Conservation (phyloP, 2,888 invertebrate genomes). For the Pheosia tremula region DNA sequence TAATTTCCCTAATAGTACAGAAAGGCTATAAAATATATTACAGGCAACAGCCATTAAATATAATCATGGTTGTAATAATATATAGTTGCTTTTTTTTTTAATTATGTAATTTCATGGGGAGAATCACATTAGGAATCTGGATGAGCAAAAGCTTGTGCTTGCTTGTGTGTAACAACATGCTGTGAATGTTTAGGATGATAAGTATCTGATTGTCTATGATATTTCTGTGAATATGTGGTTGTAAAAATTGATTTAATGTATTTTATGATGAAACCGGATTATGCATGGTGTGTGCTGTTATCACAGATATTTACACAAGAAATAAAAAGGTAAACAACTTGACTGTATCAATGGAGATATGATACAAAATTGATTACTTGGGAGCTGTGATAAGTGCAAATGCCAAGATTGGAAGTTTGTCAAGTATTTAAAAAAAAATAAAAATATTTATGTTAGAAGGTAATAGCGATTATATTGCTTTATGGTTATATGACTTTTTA, state of each 20-base stretch:
- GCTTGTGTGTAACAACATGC: no score
- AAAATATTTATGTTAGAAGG: not conserved
- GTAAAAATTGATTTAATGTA: not conserved
- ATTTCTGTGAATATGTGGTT: not conserved
- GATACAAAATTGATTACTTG: slow-evolving; percentile 2
- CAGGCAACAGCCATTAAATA: no score
- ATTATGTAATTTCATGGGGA: no score
- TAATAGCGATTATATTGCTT: no score
- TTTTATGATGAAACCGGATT: slow-evolving; percentile 23
- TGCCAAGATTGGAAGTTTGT: not conserved
- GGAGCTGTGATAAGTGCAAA: slow-evolving; percentile 2
- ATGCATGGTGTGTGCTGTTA: slow-evolving; percentile 20
- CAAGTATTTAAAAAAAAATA: not conserved
- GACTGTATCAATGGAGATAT: slow-evolving; percentile 2
- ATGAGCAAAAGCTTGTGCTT: no score
- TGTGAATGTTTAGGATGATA: no score
- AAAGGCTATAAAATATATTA: no score
- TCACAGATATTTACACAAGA: slow-evolving; percentile 16
- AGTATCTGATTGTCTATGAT: not conserved
- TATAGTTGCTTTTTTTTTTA: no score
- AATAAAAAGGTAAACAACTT: slow-evolving; percentile 5
- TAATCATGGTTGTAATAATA: no score
- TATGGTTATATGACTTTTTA: no score
- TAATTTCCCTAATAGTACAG: no score
- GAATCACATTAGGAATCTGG: no score